These are phyloP conservation scores for Megaceryle alcyon DNA, from an alignment of 2,797 vertebrate species.

Conservation along the genomic window DNA sequence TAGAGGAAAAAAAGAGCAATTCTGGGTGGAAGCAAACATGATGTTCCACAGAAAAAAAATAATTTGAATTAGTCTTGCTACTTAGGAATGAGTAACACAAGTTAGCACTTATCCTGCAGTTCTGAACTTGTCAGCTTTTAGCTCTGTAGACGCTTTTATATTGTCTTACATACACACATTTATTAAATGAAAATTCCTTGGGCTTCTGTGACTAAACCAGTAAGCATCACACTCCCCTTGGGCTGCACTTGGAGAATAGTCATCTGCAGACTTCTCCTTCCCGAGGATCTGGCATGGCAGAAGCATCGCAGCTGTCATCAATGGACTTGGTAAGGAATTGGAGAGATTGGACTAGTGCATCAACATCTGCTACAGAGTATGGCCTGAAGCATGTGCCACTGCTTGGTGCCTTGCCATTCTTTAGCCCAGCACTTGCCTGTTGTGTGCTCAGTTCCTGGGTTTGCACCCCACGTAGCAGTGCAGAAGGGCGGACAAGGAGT, in stretches of 20 bases:
- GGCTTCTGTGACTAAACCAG: background rate
- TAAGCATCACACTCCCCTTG: background rate
- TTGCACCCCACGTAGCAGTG: background rate
- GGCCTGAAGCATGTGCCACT: background rate
- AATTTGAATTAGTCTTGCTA: background rate
- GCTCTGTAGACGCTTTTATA: no score
- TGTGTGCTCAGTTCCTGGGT: background rate
- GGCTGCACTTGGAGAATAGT: background rate
- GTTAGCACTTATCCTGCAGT: background rate
- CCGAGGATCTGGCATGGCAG: background rate
- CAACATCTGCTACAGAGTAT: background rate
- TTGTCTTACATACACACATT: background rate
- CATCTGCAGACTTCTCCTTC: background rate
- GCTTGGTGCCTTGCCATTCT: background rate
- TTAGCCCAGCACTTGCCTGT: background rate
- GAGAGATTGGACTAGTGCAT: background rate
- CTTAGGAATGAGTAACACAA: background rate
- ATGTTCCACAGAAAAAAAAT: background rate
- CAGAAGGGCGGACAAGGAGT: background rate
- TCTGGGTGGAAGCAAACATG: background rate
- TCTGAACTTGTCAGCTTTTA: background rate
- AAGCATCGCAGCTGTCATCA: accelerated
- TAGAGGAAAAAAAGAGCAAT: background rate
- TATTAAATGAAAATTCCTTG: background rate
- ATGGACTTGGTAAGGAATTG: background rate